Conservation (phyloP, 2,113 vertebrate species). For the Brachypodius melanocephalos region DNA sequence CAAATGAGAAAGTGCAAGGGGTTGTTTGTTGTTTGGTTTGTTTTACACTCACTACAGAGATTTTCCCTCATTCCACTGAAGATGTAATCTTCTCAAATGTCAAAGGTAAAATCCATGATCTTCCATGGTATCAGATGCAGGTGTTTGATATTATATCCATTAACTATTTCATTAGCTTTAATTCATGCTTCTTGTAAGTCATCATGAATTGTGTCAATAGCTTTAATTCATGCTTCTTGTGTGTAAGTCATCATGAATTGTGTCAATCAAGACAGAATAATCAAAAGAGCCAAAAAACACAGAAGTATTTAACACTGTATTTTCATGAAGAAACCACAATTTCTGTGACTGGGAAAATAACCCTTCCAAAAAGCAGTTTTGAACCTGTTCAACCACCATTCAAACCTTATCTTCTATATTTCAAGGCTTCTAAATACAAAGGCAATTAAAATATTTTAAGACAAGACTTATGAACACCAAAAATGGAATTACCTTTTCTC, state of each 20-base stretch:
- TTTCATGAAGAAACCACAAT: not conserved
- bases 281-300: not conserved
- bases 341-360: not conserved
- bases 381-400: not conserved
- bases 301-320: not conserved
- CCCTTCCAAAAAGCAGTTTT: not conserved
- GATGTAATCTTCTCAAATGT: not conserved
- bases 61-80: not conserved
- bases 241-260: not conserved
- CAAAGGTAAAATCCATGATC: not conserved
- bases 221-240: not conserved
- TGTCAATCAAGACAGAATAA: not conserved
- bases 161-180: not conserved
- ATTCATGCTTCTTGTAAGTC: not conserved
- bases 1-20: accelerated
- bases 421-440: not conserved
- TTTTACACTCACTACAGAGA: not conserved
- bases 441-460: not conserved
- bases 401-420: not conserved
- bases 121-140: not conserved
- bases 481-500: not conserved
- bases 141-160: not conserved
- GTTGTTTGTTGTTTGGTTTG: not conserved
- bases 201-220: not conserved
- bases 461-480: not conserved